Evolutionary conservation across 2,797 vertebrate species (phyloP).

Genomic region (Tauraco hartlaubi): DNA sequence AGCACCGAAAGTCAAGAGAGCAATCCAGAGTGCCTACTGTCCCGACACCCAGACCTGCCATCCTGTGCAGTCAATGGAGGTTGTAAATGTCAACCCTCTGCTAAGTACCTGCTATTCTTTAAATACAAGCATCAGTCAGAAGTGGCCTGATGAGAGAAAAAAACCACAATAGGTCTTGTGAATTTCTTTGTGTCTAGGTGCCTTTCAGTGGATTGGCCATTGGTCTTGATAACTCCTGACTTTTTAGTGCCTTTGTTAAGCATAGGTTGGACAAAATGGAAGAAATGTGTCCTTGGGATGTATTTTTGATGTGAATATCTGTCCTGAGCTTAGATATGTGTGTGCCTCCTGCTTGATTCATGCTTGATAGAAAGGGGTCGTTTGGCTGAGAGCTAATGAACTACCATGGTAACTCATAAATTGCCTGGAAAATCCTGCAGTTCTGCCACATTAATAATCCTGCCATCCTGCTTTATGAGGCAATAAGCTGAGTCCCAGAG

Average conservation of each 20-base stretch:
- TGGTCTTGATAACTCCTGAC: background rate
- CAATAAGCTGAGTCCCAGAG: conserved; percentile 25
- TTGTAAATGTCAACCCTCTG: background rate
- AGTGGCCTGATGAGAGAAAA: background rate
- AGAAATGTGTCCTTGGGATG: background rate
- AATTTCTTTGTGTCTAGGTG: background rate
- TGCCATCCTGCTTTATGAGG: conserved; percentile 53
- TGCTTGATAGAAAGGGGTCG: background rate
- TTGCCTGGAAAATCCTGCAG: conserved; percentile 42
- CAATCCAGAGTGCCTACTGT: background rate
- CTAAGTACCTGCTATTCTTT: background rate
- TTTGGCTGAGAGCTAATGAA: conserved; percentile 39
- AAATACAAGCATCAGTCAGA: background rate
- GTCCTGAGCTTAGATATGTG: background rate
- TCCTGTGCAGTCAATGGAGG: background rate
- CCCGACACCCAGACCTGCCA: background rate
- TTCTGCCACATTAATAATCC: conserved; percentile 56
- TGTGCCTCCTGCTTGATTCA: conserved; percentile 13
- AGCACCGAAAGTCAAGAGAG: background rate
- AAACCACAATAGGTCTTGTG: background rate
- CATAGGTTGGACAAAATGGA: background rate
- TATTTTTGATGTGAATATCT: conserved; percentile 6
- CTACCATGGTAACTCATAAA: conserved; percentile 56
- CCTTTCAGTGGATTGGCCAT: background rate
- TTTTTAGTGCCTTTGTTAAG: background rate